Evolutionary conservation across 2,797 vertebrate species (phyloP).

Genomic region (Philypnodon macrostomus): DNA sequence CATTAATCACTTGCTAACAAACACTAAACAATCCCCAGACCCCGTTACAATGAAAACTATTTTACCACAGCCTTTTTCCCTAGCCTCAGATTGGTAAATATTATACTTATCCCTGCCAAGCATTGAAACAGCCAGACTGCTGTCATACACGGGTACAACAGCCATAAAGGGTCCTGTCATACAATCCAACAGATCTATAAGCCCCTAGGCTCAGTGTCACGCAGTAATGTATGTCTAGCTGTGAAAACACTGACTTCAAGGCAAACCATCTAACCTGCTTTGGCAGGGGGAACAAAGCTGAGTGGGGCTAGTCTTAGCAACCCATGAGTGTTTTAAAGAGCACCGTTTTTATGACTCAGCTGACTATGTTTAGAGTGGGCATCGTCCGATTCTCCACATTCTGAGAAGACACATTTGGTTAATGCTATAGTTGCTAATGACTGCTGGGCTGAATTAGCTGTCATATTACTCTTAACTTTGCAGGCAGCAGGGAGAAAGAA

Average conservation of each 20-base stretch:
- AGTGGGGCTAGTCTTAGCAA: conserved; percentile 54
- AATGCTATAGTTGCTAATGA: too few species aligned
- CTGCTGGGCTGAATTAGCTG: conserved; percentile 1
- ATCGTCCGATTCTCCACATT: conserved; percentile 45
- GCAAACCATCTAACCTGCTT: conserved; percentile 51
- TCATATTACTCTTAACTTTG: too few species aligned
- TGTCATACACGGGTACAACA: conserved; percentile 64
- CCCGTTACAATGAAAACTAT: conserved; percentile 58
- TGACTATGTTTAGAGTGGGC: conserved; percentile 48
- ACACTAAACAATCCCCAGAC: conserved; percentile 43
- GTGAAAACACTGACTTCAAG: conserved; percentile 64
- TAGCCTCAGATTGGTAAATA: conserved; percentile 38
- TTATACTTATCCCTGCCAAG: conserved; percentile 55
- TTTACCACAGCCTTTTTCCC: conserved; percentile 36
- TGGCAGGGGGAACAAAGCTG: conserved; percentile 62
- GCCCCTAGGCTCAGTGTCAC: conserved; percentile 56
- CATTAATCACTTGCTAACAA: conserved; percentile 31
- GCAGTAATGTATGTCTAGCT: conserved; percentile 65
- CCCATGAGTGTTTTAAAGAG: conserved; percentile 44
- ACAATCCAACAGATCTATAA: conserved; percentile 60
- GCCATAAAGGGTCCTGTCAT: conserved; percentile 64
- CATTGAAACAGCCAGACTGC: conserved; percentile 45
- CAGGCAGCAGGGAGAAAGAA: too few species aligned
- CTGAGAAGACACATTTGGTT: too few species aligned
- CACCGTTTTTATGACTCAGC: conserved; percentile 45